phyloP scores from a whole-genome alignment of 2,888 invertebrate species.

The Octodonta nipae region DNA sequence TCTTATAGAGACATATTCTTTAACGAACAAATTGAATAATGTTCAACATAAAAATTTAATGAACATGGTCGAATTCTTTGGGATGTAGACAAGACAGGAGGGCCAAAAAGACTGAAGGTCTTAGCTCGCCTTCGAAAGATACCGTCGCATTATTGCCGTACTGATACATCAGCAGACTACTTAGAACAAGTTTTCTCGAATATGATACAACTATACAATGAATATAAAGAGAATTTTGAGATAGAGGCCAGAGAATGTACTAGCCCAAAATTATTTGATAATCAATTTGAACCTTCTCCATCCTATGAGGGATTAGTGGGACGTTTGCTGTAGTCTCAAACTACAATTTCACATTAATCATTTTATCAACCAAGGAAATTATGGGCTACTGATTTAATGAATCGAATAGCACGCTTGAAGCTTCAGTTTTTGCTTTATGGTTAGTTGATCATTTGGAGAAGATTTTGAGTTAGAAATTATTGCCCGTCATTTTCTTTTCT shows the following conservation, averaged over 20 bases:
- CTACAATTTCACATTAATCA: not conserved
- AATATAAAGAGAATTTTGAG: slow-evolving; percentile 1
- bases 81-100: too few species aligned
- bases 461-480: slow-evolving; percentile 1
- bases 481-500: not conserved
- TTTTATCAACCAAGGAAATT: not conserved
- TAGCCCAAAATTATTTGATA: not conserved
- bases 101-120: too few species aligned
- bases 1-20: too few species aligned
- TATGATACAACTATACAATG: not conserved
- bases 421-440: not conserved
- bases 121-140: not conserved
- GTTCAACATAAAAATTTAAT: too few species aligned
- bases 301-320: not conserved
- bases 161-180: not conserved
- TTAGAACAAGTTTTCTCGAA: slow-evolving; percentile 1
- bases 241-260: not conserved
- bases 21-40: too few species aligned
- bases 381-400: not conserved
- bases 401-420: not conserved
- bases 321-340: not conserved
- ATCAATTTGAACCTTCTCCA: slow-evolving; percentile 1
- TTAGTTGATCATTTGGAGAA: not conserved
- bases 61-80: too few species aligned
- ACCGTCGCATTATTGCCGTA: slow-evolving; percentile 1